phyloP scores from a whole-genome alignment of 2,888 invertebrate genomes.

The Drosophila suboccidentalis region DNA sequence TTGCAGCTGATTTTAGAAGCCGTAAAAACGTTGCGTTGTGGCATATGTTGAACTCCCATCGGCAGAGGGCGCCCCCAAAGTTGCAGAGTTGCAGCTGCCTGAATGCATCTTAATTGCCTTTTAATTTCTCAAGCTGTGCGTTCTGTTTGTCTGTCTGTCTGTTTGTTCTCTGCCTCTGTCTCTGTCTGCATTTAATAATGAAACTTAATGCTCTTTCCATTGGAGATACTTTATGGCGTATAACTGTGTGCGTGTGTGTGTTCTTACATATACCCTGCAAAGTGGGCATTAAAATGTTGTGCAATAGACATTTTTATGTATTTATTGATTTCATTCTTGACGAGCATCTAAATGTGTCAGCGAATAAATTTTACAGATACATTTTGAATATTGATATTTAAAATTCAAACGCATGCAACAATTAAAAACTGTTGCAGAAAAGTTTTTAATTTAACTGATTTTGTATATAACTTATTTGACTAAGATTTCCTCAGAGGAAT shows the following conservation, averaged over 20 bases:
- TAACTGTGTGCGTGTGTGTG: slow-evolving; percentile 16
- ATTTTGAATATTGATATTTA: slow-evolving; percentile 13
- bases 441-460: no score
- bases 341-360: neutral
- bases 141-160: slow-evolving; percentile 8
- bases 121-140: slow-evolving; percentile 71
- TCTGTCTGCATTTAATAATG: slow-evolving; percentile 21
- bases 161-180: neutral
- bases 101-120: slow-evolving; percentile 80
- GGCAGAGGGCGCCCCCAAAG: slow-evolving; percentile 52
- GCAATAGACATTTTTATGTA: neutral
- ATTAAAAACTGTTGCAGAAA: no score
- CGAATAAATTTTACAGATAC: neutral
- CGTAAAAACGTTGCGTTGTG: slow-evolving; percentile 32
- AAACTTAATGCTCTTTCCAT: slow-evolving; percentile 28
- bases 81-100: slow-evolving; percentile 60
- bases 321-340: neutral
- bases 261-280: slow-evolving; percentile 45
- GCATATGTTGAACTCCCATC: slow-evolving; percentile 56
- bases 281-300: slow-evolving; percentile 17
- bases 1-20: slow-evolving; percentile 75
- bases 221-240: slow-evolving; percentile 5
- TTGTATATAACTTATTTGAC: no score
- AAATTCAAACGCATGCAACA: neutral
- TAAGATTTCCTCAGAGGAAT: no score